Evolutionary conservation across 2,888 invertebrate genomes (phyloP), one percentile per base, ranked within the genome.

Genomic region (Drosophila stalkeri): DNA sequence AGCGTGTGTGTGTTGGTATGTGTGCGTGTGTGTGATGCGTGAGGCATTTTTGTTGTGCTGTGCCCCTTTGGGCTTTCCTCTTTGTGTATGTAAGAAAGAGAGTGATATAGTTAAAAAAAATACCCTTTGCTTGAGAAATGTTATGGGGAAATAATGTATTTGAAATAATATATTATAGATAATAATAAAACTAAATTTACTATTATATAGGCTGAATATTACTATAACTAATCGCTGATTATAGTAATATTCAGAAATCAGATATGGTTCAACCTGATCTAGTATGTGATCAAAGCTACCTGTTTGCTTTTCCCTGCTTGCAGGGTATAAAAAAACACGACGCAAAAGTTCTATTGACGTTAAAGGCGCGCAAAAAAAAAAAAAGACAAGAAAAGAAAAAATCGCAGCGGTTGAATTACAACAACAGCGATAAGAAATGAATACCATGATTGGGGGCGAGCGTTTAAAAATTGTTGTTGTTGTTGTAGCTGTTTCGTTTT

Each of bases 281-380:
- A 18, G 11, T 27, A 9, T 27, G 16, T 3, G 23, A 3, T 8
- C 47, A 27, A 16, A 47, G 47, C 23, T 47, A 35, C 33, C 33
- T 51, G 7, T 20, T 35, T 7, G 16, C 2, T 43, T 18, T 55
- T 0, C 12, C 8, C 35, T 11, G 23, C 3, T 18, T 31, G 18
- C 12, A 59, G 64, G 56, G 41, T 56, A 43, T 72, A 73, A 71
- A 27, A 27, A 55, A 78, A 52, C 59, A 66, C 67, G 56, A 77
- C 80, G 68, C 62, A 77, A 77, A 82, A 77, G 63, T 69, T 75
- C 61, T 78, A 62, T 77, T 80, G 72, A 80, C 74, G 68, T 74
- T 59, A 43, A 52, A 65, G 57, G 46, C 69, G 49, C 64, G 41
- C 64, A 35, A 20, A 37, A 54, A 20, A 33, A 51, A 37, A 16